Evolutionary conservation across 2,113 vertebrate genomes (phyloP), one percentile per base, ranked within the genome.

Genomic region (Prionailurus viverrinus): DNA sequence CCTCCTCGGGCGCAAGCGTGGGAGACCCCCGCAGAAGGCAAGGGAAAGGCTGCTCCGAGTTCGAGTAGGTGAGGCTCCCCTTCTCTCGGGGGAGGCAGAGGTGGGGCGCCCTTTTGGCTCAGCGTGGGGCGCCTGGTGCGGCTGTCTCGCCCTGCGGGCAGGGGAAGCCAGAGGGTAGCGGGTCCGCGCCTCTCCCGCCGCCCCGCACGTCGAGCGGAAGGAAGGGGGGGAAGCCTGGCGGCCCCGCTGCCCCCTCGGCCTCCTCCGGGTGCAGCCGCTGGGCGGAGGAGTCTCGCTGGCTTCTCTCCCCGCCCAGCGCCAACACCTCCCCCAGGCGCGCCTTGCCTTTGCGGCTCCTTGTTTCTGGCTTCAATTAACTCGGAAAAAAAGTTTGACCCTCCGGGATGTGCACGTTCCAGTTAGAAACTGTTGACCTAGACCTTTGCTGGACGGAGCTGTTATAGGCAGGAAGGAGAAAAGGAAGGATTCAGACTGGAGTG

Each of bases 201-300:
- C 16, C 18, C 16, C 1, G 55, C 66, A 99, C 91, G 0, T 99
- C 98, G 0, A 95, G 94, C 21, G 98, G 1, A 98, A 85, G 5
- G 74, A 91, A 45, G 45, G 45, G 45, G 45, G 0, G 98, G 98
- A 5, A 98, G 90, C 0, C 98, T 45, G 6, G 97, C 94, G 0
- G 96, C 69, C 0, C 98, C 94, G 98, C 2, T 98, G 96, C 89
- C 97, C 97, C 97, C 82, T 98, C 98, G 0, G 97, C 33, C 39
- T 99, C 98, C 58, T 99, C 98, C 58, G 96, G 97, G 0, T 98
- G 98, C 93, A 98, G 45, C 93, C 97, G 98, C 91, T 98, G 98
- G 1, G 98, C 85, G 27, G 99, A 98, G 31, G 99, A 98, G 79
- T 99, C 98, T 3, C 99, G 99, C 91, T 98, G 98, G 8, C 97